Conservation (phyloP, 2,797 vertebrate species). For the Tokudaia muenninki region DNA sequence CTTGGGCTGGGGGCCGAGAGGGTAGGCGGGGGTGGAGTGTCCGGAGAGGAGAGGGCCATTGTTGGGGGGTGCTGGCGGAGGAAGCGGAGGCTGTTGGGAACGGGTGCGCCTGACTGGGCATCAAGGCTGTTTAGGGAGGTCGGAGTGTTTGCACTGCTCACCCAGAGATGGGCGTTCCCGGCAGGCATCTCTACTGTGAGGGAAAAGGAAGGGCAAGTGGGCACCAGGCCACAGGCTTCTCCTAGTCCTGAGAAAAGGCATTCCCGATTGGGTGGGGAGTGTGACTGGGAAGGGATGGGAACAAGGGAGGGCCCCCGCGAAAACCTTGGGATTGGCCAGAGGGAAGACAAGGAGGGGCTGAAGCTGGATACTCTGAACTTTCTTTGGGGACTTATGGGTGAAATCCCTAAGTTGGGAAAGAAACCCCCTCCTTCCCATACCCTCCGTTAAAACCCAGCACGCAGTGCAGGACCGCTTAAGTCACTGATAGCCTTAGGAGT, state of each 20-base stretch:
- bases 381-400: not conserved
- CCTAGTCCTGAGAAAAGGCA: constrained; percentile 53
- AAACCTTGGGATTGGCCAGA: constrained; percentile 33
- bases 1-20: constrained; percentile 71
- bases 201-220: constrained; percentile 71
- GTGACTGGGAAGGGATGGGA: not conserved
- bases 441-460: constrained; percentile 2
- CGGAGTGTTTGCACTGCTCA: constrained; percentile 78
- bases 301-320: not conserved
- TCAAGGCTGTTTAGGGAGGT: constrained; percentile 72
- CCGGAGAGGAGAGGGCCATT: constrained; percentile 69
- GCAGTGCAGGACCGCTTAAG: not conserved
- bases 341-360: not conserved
- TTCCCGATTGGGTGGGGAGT: constrained; percentile 21
- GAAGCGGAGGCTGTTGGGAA: constrained; percentile 70
- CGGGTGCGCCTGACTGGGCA: constrained; percentile 73
- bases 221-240: constrained; percentile 65
- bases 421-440: not conserved
- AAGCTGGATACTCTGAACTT: not conserved
- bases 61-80: constrained; percentile 39
- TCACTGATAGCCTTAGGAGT: not conserved
- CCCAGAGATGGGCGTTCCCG: constrained; percentile 80
- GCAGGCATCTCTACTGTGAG: constrained; percentile 52
- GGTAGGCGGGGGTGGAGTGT: constrained; percentile 78
- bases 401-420: not conserved